Conservation (phyloP, 64 coral and sea anemone species). For the Stylophora pistillata region DNA sequence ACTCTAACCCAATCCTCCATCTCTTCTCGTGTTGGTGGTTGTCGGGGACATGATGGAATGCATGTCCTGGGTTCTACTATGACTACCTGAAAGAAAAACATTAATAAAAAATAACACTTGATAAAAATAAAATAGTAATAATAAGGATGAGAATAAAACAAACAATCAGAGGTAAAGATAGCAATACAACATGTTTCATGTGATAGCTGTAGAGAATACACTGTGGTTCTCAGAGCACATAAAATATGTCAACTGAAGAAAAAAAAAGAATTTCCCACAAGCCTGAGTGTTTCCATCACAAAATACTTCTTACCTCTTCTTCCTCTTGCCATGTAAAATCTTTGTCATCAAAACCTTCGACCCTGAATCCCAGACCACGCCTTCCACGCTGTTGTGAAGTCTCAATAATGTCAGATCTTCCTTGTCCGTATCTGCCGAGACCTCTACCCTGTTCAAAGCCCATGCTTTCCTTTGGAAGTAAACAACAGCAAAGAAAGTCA, state of each 20-base stretch:
- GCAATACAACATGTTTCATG: background rate
- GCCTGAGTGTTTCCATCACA: no score
- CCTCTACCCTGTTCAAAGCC: conserved; percentile 83
- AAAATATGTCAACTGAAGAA: background rate
- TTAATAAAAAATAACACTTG: background rate
- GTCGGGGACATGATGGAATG: conserved; percentile 69
- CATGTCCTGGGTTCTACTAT: conserved; percentile 58
- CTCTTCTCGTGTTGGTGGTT: conserved; percentile 64
- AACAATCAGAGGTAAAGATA: background rate
- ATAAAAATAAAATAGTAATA: background rate
- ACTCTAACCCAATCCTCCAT: conserved; percentile 76
- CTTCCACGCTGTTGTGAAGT: conserved; percentile 75
- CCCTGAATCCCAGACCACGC: conserved; percentile 89
- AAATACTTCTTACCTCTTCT: conserved; percentile 53
- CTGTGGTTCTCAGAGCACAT: background rate
- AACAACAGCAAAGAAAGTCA: background rate
- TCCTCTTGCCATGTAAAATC: conserved; percentile 78
- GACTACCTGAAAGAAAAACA: conserved; percentile 15
- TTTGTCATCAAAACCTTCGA: conserved; percentile 91
- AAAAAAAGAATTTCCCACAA: no score
- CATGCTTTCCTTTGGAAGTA: conserved; percentile 75
- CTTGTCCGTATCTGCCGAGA: conserved; percentile 87
- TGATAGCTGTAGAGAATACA: no score
- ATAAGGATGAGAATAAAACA: background rate
- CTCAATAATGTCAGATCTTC: conserved; percentile 89